Evolutionary conservation across 64 coral and sea anemone species (phyloP), one percentile per base, ranked within the genome.

Genomic region (Porites australiensis): DNA sequence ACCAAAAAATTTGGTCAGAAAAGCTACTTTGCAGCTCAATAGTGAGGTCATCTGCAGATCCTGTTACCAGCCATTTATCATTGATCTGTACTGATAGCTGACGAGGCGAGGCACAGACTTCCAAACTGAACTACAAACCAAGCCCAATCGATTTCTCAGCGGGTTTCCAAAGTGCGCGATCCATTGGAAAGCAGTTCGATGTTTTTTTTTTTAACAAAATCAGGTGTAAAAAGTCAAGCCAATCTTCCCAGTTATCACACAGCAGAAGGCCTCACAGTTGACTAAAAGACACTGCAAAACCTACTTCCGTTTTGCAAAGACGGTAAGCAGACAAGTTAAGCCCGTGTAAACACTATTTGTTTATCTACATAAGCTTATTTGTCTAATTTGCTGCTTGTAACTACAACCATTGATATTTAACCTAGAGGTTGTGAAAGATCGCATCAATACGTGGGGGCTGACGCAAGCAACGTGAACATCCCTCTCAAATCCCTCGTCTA

Each of bases 341-440:
- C 51, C 61, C 6, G 46, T 44, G 6, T 13, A 59, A 79, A 43
- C 77, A 64, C 12, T 48, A 68, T 67, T 83, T 83, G 49, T 44
- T 83, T 83, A 20, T 11, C 68, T 3, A 50, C 81, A 67, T 8
- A 47, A 50, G 53, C 51, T 67, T 49, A 83, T 50, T n/a, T 10
- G 15, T 83, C 64, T 58, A 64, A 67, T 49, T 64, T 64, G 8
- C 46, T 65, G 15, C 51, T 83, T 68, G 81, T 68, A 67, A 67
- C 66, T 50, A 83, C 22, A 9, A 83, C 22, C 61, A 67, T 67
- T 21, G 44, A 45, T 83, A 64, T 83, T 66, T 83, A 83, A 67
- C 81, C 81, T 50, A 13, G 62, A 83, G 81, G 81, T 83, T 68
- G 59, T 83, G 61, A 48, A 81, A 83, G 62, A 83, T 83, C 22